Conservation (phyloP, 2,113 vertebrate species). For the Jacana jacana region DNA sequence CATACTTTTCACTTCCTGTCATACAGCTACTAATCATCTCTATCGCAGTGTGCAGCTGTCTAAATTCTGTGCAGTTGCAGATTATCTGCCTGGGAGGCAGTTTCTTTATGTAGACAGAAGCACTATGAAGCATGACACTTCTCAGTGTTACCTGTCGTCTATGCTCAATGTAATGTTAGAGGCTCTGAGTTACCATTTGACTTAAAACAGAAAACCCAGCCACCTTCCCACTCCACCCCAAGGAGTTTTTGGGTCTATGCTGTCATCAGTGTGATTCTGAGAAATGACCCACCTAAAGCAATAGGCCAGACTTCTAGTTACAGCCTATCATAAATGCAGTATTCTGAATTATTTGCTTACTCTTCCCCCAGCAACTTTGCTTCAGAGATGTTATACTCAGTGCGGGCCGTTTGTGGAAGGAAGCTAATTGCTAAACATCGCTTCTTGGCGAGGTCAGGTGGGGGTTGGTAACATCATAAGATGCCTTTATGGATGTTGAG, state of each 20-base stretch:
- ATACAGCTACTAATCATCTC: neutral
- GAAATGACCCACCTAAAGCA: neutral
- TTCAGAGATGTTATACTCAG: accelerated
- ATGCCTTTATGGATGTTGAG: neutral
- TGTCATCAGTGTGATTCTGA: neutral
- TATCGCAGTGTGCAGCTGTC: neutral
- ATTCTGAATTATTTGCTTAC: neutral
- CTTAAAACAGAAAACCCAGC: neutral
- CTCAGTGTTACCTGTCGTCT: neutral
- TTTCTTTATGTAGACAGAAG: neutral
- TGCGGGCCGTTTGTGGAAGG: neutral
- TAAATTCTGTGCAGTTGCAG: neutral
- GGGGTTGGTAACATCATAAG: neutral
- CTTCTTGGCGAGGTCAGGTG: neutral
- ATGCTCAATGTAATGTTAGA: neutral
- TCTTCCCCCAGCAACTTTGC: neutral
- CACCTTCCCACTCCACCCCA: neutral
- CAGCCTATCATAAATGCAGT: neutral
- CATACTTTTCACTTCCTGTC: conserved; percentile 36
- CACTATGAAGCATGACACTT: neutral
- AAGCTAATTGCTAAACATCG: neutral
- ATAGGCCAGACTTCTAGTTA: neutral
- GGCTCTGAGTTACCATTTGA: neutral
- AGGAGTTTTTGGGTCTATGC: neutral
- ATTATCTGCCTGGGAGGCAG: neutral